Percentiles rank a stretch among this genome's conserved stretches.
Evolutionary conservation across 2,113 vertebrate species (phyloP).

Genomic region (Erythrocercus mccallii): DNA sequence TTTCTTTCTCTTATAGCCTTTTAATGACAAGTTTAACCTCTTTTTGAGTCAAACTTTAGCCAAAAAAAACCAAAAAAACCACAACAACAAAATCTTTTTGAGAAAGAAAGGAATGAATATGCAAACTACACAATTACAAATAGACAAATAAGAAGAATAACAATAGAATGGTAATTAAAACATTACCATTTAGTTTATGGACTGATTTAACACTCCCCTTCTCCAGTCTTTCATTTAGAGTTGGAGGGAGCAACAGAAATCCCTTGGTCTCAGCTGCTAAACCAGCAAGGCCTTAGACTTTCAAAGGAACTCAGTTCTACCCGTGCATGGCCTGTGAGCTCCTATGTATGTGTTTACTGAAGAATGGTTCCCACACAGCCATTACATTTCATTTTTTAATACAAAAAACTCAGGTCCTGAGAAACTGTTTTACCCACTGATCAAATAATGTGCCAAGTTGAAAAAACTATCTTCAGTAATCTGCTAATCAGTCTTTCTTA

Average conservation of each 20-base stretch:
- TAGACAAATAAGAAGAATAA: slow-evolving; percentile 2
- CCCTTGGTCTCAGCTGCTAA: not conserved
- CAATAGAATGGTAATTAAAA: slow-evolving; percentile 32
- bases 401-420: not conserved
- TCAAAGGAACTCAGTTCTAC: not conserved
- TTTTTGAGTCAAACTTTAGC: not conserved
- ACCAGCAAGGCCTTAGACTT: not conserved
- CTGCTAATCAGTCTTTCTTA: slow-evolving; percentile 34
- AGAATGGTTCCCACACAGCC: not conserved
- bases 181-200: slow-evolving; percentile 8
- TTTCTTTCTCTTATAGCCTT: not conserved
- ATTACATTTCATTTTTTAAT: not conserved
- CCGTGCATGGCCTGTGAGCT: not conserved
- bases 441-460: not conserved
- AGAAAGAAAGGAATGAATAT: slow-evolving; percentile 36
- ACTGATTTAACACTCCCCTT: not conserved
- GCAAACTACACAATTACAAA: not conserved
- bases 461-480: slow-evolving; percentile 38
- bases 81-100: not conserved
- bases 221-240: not conserved
- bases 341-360: not conserved
- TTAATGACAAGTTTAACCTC: not conserved
- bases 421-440: not conserved
- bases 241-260: not conserved
- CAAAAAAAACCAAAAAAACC: not conserved